A percentile compares a stretch with the other conserved stretches of the same genome.
These are phyloP conservation scores for Narcine bancroftii DNA, from an alignment of 2,113 vertebrate species.

Conservation along the genomic window DNA sequence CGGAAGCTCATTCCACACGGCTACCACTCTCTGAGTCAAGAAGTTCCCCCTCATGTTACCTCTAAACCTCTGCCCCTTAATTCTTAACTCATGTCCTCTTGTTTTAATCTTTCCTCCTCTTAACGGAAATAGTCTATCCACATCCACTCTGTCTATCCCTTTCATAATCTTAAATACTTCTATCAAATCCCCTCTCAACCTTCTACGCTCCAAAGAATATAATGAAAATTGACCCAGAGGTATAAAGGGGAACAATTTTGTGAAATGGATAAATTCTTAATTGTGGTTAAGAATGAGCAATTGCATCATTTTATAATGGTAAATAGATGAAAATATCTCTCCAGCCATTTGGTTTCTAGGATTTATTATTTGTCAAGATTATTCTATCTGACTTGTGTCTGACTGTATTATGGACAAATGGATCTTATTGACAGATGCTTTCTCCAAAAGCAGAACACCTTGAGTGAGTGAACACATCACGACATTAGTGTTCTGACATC, in stretches of 20 bases:
- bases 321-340: neutral
- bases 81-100: too few species aligned
- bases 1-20: too few species aligned
- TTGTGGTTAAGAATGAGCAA: neutral
- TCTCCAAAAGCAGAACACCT: neutral
- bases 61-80: too few species aligned
- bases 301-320: neutral
- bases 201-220: too few species aligned
- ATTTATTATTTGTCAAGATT: neutral
- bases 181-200: too few species aligned
- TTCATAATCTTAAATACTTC: too few species aligned
- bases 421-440: constrained; percentile 12
- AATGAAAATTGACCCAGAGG: too few species aligned
- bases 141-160: too few species aligned
- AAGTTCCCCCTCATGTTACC: too few species aligned
- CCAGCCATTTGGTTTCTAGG: neutral
- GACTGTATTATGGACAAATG: neutral
- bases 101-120: too few species aligned
- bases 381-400: neutral
- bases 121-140: too few species aligned
- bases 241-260: neutral
- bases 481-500: neutral
- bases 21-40: too few species aligned
- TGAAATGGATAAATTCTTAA: neutral
- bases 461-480: neutral